A percentile compares a stretch with the other conserved stretches of the same genome.
These are phyloP conservation scores for Melanotaenia pygmaea DNA, from an alignment of 2,797 vertebrate species.

Conservation along the genomic window DNA sequence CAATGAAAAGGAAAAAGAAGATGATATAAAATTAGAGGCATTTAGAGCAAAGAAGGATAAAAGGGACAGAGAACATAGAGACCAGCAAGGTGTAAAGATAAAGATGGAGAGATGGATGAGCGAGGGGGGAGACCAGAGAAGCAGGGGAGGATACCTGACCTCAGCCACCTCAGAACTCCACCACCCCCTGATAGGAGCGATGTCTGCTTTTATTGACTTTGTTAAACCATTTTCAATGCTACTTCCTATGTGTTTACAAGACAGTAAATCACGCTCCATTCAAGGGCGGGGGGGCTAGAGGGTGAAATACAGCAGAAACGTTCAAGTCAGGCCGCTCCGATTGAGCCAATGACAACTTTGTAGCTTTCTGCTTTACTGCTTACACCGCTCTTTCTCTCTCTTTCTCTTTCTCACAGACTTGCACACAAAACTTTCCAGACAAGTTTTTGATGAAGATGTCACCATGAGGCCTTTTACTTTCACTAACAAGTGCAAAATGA, in stretches of 20 bases:
- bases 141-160: constrained; percentile 54
- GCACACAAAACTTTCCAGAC: constrained; percentile 18
- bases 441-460: constrained; percentile 30
- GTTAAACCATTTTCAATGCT: constrained; percentile 88
- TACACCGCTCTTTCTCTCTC: constrained; percentile 9
- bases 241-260: constrained; percentile 88
- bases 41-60: constrained; percentile 32
- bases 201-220: constrained; percentile 89
- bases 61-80: constrained; percentile 51
- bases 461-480: constrained; percentile 37
- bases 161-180: constrained; percentile 44
- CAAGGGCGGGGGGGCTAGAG: constrained; percentile 56
- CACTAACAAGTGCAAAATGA: constrained; percentile 31
- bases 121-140: constrained; percentile 4
- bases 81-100: constrained; percentile 52
- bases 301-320: constrained; percentile 62
- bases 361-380: constrained; percentile 53
- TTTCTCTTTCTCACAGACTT: constrained; percentile 13
- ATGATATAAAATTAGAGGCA: constrained; percentile 46
- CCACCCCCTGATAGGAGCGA: constrained; percentile 76
- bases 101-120: constrained; percentile 40
- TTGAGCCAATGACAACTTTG: constrained; percentile 65
- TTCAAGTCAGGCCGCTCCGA: constrained; percentile 47
- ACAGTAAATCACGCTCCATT: constrained; percentile 83
- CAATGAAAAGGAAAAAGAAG: constrained; percentile 41